Percentiles rank a stretch among this genome's conserved stretches.
Conservation (phyloP, 2,113 vertebrate genomes). For the Pseudopipra pipra region DNA sequence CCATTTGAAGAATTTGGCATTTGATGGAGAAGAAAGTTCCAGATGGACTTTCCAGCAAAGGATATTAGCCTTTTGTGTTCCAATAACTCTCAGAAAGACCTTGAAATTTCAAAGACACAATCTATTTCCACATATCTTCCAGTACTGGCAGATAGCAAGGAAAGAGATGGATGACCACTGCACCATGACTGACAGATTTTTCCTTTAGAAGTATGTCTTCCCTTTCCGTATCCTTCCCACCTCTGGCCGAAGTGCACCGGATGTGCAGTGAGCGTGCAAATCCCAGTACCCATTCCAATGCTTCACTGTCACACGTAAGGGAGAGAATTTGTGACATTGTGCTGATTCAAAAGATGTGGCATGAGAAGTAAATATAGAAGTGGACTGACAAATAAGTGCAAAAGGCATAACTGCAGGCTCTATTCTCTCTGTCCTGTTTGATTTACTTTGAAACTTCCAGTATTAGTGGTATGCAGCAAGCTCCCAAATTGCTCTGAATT, state of each 20-base stretch:
- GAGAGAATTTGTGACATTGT: constrained; percentile 40
- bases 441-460: not conserved
- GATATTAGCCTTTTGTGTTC: not conserved
- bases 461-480: not conserved
- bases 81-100: constrained; percentile 19
- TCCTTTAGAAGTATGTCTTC: constrained; percentile 14
- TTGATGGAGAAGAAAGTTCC: not conserved
- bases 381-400: constrained; percentile 3
- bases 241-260: constrained; percentile 2
- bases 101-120: constrained; percentile 57
- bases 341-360: constrained; percentile 51
- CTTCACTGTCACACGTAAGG: constrained; percentile 43
- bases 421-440: not conserved
- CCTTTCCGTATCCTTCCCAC: not conserved
- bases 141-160: not conserved
- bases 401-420: constrained; percentile 45
- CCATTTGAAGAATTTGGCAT: not conserved
- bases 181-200: constrained; percentile 42
- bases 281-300: constrained; percentile 44
- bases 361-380: constrained; percentile 41
- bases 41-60: not conserved
- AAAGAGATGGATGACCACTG: constrained; percentile 5
- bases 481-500: not conserved
- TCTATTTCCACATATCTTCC: constrained; percentile 7
- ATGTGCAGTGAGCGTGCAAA: constrained; percentile 38